Base-by-base conservation (phyloP, 2,113 vertebrate species). In the Semicossyphus pulcher region DNA sequence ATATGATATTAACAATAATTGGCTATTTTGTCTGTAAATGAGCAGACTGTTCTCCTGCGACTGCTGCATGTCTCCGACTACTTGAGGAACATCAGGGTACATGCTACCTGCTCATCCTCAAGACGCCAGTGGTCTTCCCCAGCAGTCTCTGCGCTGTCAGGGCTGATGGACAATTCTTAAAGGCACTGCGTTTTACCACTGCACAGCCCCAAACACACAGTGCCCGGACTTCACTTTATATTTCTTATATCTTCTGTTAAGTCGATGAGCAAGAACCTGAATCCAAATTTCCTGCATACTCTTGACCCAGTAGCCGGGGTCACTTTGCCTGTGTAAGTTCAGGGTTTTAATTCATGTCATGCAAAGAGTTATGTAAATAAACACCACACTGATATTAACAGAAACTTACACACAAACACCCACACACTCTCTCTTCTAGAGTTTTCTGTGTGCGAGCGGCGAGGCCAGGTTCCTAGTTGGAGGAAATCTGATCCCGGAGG, bases 401-500 rank as follows among this genome's bases (percentile, higher is more conserved):
- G 29, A 31, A 66, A 29, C 25, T 12, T 26, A 16, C 76, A 31
- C 49, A 39, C 29, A 25, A 15, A 41, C 36, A 59, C 39, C 44
- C 11, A 53, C 59, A 63, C 16, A 53, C 7, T 26, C 41, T 64
- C 48, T 47, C 64, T 72, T 83, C 75, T 18, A 70, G 83, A 80
- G 74, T 86, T 70, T 81, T 86, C 70, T 58, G 37, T 67, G 61
- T 56, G 69, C 42, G 63, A 72, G 72, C 32, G n/a, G 56, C 56
- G 9, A 80, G 87, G 76, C 88, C 90, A 83, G 61, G 72, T 86
- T 80, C 76, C 90, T 49, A 63, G 70, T 83, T 61, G 72, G 70
- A 82, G 72, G 90, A 92, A 92, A 93, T 73, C 18, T 82, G 90
- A 92, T 88, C 56, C 62, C 26, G 8, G 81, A 81, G 92, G 90